Evolutionary conservation across 2,888 invertebrate species (phyloP), one percentile per base, ranked within the genome.

Genomic region (Leptopilina syphax): DNA sequence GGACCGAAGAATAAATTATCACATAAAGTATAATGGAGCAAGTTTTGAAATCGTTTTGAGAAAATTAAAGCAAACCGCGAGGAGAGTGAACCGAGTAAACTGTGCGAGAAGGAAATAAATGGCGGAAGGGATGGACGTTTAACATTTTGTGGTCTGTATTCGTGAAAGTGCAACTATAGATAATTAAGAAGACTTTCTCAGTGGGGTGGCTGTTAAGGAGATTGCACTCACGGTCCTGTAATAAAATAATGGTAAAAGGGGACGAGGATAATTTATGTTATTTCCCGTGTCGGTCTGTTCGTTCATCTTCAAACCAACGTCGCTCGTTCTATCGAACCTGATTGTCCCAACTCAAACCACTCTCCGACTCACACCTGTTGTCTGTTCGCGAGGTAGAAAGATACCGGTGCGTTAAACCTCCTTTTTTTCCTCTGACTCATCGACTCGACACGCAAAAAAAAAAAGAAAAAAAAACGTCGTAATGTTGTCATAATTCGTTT

Each of bases 401-500:
- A 50, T 70, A 70, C 50, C 70, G 57, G 70, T 34, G 34, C 57
- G 13, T 73, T 57, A 57, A 60, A 57, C 57, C 73, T 73, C 34
- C 57, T 73, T 73, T 34, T 50, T 50, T 50, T 50, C 10, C n/a
- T 60, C 57, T 73, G 73, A 73, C 73, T 73, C 73, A 73, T 73
- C 73, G 54, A 41, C 73, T 73, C 73, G 73, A 73, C 73, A 73
- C 73, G 57, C 73, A 73, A 73, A 73, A 73, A 34, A 34, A 44
- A 44, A 60, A 60, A n/a, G 8, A 44, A 8, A 44, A 44, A 44
- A 44, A 5, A 1, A 44, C 44, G 73, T 34, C 73, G 73, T 73
- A 73, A 73, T 73, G 73, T 73, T 73, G 73, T 73, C 73, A 73
- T 73, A 73, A 73, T 73, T 73, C 73, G 73, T 73, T 73, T 73